A percentile compares a stretch with the other conserved stretches of the same genome.
Conservation (phyloP, 92 coral and sea anemone genomes). For the Phenganax subtilis region DNA sequence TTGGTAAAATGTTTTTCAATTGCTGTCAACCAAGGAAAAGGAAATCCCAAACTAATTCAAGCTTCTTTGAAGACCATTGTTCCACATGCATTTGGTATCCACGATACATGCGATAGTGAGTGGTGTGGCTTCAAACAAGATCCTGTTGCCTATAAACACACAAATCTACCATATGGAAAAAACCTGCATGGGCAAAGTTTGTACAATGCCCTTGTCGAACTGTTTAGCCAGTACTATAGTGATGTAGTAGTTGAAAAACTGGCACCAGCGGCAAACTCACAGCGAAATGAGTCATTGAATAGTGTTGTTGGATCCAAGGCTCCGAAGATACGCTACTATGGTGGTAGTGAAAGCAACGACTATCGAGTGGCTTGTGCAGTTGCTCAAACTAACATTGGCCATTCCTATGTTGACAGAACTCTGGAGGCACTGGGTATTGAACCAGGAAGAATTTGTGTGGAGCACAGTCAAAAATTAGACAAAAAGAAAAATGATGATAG, state of each 20-base stretch:
- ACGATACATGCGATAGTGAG: neutral
- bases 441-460: slow-evolving; percentile 16
- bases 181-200: neutral
- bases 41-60: neutral
- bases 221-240: neutral
- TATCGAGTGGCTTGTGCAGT: slow-evolving; percentile 19
- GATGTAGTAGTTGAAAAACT: slow-evolving; percentile 7
- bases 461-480: slow-evolving; percentile 1
- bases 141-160: neutral
- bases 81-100: slow-evolving; percentile 44
- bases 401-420: slow-evolving; percentile 14
- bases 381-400: slow-evolving; percentile 31
- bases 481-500: slow-evolving; percentile 20
- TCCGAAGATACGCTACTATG: slow-evolving; percentile 11
- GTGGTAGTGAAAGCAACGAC: slow-evolving; percentile 15
- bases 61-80: slow-evolving; percentile 31
- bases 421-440: slow-evolving; percentile 23
- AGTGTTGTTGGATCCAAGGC: neutral
- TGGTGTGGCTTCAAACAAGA: slow-evolving; percentile 32
- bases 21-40: slow-evolving; percentile 26
- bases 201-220: neutral
- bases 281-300: neutral
- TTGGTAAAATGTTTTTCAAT: slow-evolving; percentile 40
- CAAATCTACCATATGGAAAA: slow-evolving; percentile 13
- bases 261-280: slow-evolving; percentile 2